Evolutionary conservation across 2,797 vertebrate species (phyloP).

Genomic region (Hozukius guyotensis): DNA sequence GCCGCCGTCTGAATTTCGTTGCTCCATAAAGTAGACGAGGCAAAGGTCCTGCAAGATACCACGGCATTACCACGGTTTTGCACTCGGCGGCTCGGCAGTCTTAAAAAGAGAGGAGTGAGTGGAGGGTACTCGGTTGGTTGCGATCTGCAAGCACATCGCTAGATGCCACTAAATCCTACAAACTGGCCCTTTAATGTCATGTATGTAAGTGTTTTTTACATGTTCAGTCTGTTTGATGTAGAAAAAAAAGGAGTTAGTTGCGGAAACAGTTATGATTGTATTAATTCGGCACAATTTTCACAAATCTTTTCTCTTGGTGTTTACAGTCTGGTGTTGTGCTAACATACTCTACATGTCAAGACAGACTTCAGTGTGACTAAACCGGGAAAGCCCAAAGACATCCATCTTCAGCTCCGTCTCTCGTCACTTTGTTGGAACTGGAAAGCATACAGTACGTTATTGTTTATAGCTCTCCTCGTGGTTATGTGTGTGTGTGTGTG

Average conservation of each 20-base stretch:
- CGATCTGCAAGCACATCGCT: too few species aligned
- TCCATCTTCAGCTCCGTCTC: constrained; percentile 41
- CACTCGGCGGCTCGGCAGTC: too few species aligned
- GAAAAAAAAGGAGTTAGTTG: neutral
- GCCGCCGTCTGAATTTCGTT: too few species aligned
- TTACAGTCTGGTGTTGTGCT: neutral
- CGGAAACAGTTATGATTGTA: neutral
- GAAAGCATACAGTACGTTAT: neutral
- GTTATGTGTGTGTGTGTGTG: neutral
- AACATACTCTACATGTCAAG: constrained; percentile 22
- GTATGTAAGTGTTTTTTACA: neutral
- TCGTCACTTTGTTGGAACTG: constrained; percentile 35
- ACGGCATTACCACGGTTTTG: too few species aligned
- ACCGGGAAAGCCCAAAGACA: constrained; percentile 47
- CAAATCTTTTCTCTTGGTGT: neutral
- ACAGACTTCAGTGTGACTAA: constrained; percentile 50
- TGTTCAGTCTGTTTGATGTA: neutral
- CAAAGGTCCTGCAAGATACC: too few species aligned
- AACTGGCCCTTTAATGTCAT: too few species aligned
- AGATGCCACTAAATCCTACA: too few species aligned
- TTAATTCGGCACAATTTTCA: neutral
- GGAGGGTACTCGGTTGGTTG: too few species aligned
- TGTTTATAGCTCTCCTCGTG: constrained; percentile 27
- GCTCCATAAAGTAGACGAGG: too few species aligned
- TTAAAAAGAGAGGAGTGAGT: too few species aligned